A percentile compares a stretch with the other conserved stretches of the same genome.
phyloP scores from a whole-genome alignment of 2,113 vertebrate genomes.

The Heterochromis multidens region DNA sequence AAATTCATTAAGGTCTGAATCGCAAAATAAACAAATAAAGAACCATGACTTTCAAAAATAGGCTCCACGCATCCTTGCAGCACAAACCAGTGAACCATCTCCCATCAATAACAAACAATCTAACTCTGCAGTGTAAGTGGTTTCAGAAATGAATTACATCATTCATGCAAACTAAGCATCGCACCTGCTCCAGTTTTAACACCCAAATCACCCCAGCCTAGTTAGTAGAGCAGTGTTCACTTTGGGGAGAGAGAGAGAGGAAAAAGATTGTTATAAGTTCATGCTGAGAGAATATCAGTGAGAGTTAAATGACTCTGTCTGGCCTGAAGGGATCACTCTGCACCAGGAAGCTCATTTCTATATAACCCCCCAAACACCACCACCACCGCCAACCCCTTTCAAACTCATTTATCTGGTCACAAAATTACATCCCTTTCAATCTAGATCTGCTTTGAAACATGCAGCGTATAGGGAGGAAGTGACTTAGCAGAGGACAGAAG shows the following conservation, averaged over 20 bases:
- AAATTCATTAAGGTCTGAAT: background rate
- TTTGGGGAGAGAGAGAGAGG: background rate
- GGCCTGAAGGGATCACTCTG: constrained; percentile 60
- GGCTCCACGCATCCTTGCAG: background rate
- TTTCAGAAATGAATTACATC: constrained; percentile 8
- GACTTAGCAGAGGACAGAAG: constrained; percentile 24
- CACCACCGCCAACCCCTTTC: constrained; percentile 26
- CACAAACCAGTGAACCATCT: background rate
- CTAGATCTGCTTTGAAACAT: constrained; percentile 53
- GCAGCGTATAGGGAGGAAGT: constrained; percentile 1
- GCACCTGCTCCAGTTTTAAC: constrained; percentile 17
- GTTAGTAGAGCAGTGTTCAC: constrained; percentile 33
- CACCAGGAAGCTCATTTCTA: constrained; percentile 50
- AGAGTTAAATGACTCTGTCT: constrained; percentile 58
- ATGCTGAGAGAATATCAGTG: constrained; percentile 57
- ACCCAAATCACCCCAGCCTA: constrained; percentile 42
- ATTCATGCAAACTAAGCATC: constrained; percentile 15
- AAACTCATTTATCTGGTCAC: constrained; percentile 42
- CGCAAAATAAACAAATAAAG: background rate
- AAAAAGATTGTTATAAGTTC: constrained; percentile 29
- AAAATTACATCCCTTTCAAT: constrained; percentile 60
- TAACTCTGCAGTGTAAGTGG: background rate
- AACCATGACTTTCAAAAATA: background rate
- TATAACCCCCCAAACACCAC: constrained; percentile 11
- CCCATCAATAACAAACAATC: constrained; percentile 3